Base-by-base conservation (phyloP, 1,140 invertebrate genomes). In the Cardiocondyla obscurior region DNA sequence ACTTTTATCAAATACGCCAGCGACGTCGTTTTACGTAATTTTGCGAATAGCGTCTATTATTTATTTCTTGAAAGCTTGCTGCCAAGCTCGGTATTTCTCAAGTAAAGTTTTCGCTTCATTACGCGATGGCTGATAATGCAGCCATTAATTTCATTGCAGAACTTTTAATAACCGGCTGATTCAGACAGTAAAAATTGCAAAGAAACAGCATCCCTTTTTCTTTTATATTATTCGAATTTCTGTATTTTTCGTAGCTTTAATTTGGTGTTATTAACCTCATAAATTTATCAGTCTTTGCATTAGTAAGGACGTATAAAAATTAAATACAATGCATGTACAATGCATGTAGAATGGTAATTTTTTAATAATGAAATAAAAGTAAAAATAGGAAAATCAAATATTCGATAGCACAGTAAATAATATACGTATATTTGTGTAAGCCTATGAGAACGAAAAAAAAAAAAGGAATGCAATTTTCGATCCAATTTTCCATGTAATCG, bases 1-100 rank as follows among this genome's bases (percentile, higher is more conserved):
- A 65, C 16, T 77, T n/a, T 67, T 73, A 73, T 77, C 33, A 49
- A 65, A 53, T 39, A 22, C 70, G 10, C 19, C 19, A n/a, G n/a
- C n/a, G 30, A 53, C 19, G 14, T 77, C 6, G 14, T 64, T n/a
- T 10, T 39, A 28, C 16, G 3, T 6, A 39, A 12, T n/a, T 67
- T 67, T 30, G 28, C 22, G 60, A 39, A 67, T 22, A 12, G 6
- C 22, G 33, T 51, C 22, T 67, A 39, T 77, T 65, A 67, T 67
- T 51, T 67, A 67, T 12, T 67, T 77, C 22, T 77, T 77, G 16
- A 65, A 65, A 49, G 36, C 53, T 14, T 42, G 25, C 44, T 36
- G 42, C 33, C 33, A 7, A 14, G 14, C 3, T 64, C 33, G 28
- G 8, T 49, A 12, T 33, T 30, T 62, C 22, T 25, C 22, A 49